Conservation (phyloP, 2,888 invertebrate genomes). For the Melipona bicolor region DNA sequence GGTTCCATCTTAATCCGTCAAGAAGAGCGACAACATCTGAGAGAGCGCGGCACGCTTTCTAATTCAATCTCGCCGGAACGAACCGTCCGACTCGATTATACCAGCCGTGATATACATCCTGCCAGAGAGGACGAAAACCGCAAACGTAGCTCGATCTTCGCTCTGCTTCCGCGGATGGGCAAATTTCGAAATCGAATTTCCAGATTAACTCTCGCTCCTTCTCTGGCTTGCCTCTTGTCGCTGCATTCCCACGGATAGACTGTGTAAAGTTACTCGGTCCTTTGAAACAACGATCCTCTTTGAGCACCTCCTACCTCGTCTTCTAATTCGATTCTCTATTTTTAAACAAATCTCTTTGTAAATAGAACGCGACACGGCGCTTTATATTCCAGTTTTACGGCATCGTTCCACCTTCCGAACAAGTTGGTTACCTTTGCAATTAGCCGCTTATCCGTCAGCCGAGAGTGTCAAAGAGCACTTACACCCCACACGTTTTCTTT, state of each 20-base stretch:
- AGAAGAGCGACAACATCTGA: slow-evolving; percentile 64
- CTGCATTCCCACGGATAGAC: not conserved
- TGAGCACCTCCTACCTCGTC: not conserved
- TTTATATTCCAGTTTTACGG: not conserved
- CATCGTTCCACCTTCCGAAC: slow-evolving; percentile 5
- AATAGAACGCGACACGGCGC: not conserved
- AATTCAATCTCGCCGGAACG: slow-evolving; percentile 56
- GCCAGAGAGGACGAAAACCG: slow-evolving; percentile 19
- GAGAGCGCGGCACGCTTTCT: slow-evolving; percentile 52
- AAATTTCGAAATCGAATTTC: slow-evolving; percentile 34
- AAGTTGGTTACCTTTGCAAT: slow-evolving; percentile 24
- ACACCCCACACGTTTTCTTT: not conserved
- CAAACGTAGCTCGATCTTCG: slow-evolving; percentile 29
- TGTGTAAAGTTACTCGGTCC: not conserved
- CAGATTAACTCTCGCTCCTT: not conserved
- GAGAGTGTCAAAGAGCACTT: slow-evolving; percentile 39
- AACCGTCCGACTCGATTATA: slow-evolving; percentile 49
- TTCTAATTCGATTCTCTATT: slow-evolving; percentile 2
- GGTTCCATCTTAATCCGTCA: slow-evolving; percentile 73
- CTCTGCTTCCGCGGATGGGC: not conserved
- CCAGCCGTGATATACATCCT: slow-evolving; percentile 32
- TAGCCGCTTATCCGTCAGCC: slow-evolving; percentile 40
- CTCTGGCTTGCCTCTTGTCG: not conserved
- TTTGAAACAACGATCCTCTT: not conserved
- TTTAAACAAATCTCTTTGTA: not conserved